These are phyloP conservation scores for Drosophila tanythrix DNA, from an alignment of 2,888 invertebrate species.

Conservation along the genomic window DNA sequence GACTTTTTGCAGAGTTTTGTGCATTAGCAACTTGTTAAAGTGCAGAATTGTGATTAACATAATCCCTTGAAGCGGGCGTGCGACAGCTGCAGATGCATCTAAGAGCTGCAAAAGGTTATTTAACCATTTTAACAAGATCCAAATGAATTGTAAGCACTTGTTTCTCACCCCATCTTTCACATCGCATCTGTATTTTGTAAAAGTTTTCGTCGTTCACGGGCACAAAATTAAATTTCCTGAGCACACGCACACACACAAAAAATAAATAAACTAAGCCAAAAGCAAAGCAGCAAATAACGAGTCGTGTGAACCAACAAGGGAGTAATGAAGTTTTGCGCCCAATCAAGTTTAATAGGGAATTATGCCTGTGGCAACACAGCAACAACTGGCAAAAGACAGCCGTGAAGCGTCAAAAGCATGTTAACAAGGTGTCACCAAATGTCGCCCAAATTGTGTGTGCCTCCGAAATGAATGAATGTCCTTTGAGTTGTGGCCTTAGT, in stretches of 20 bases:
- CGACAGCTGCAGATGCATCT: conserved; percentile 73
- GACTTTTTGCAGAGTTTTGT: conserved; percentile 59
- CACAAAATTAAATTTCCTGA: conserved; percentile 64
- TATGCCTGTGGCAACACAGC: conserved; percentile 56
- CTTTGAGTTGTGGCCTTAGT: conserved; percentile 3
- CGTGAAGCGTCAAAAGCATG: conserved; percentile 64
- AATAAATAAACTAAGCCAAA: conserved; percentile 12
- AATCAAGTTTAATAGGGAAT: conserved; percentile 81
- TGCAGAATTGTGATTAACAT: conserved; percentile 79
- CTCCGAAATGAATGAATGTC: conserved; percentile 7
- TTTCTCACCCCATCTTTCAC: neutral
- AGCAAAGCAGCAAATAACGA: conserved; percentile 30
- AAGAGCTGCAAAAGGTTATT: conserved; percentile 72
- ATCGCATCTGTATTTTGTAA: conserved; percentile 11
- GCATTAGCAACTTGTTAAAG: conserved; percentile 68
- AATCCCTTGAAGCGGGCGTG: conserved; percentile 65
- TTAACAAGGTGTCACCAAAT: conserved; percentile 72
- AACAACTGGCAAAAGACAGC: conserved; percentile 15
- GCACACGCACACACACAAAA: conserved; percentile 28
- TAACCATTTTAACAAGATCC: conserved; percentile 73
- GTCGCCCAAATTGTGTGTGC: conserved; percentile 28
- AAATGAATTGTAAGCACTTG: conserved; percentile 81
- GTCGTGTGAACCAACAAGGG: conserved; percentile 43
- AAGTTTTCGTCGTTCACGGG: conserved; percentile 59
- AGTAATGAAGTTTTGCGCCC: conserved; percentile 80